Evolutionary conservation across 2,797 vertebrate species (phyloP), one percentile per base, ranked within the genome.

Genomic region (Trachurus trachurus): DNA sequence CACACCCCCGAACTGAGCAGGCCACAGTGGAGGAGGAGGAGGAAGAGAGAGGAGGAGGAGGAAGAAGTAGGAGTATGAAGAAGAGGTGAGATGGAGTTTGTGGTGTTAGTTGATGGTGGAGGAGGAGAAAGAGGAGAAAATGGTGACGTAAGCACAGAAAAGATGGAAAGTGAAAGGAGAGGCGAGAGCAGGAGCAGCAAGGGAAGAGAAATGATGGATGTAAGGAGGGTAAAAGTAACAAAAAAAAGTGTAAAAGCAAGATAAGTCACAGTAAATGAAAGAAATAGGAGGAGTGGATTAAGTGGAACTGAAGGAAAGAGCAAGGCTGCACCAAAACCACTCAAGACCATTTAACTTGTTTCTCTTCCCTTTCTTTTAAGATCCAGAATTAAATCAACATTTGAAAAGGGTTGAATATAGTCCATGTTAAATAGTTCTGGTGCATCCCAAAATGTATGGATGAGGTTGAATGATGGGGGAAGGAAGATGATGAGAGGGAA

Each of bases 11-110:
- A 19, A 79, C 67, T 54, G 71, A 83, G 76, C 68, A 81, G 84
- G 47, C 42, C 76, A 74, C 65, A 78, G 85, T 49, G 86, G 58
- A 72, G 64, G 56, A 76, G 42, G 53, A 63, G 52, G 49, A 76
- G 45, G 13, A 61, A 39, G 12, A 53, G 21, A 53, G 16, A 3
- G 31, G 44, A 45, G 17, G 47, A n/a, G 57, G 40, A 45, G 16
- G 47, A n/a, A 60, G 40, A 45, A 17, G 29, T 0, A 60, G 39
- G 40, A 17, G 54, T 13, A 39, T 47, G 56, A 1, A 50, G 21
- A 40, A 34, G 17, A 37, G 29, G 42, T 7, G n/a, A 31, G 9
- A 26, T 42, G 49, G 1, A 65, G 59, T 7, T 9, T 45, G 78
- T 26, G 16, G 50, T 54, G 45, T 29, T 9, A 39, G 49, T 21